Conservation (phyloP, 2,113 vertebrate species). For the Jaculus jaculus region DNA sequence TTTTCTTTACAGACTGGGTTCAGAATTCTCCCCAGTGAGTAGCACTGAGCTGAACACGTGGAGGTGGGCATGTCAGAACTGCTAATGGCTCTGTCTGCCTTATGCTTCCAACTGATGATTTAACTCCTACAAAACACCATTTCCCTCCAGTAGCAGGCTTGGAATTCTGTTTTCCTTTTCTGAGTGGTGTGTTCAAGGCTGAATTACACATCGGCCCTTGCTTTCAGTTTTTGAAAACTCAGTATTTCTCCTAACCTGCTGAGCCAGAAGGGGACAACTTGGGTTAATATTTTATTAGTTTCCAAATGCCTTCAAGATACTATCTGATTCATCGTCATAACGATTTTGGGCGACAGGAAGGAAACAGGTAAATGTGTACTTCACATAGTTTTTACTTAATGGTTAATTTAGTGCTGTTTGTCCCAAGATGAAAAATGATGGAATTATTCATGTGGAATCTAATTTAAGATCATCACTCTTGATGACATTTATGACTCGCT, state of each 20-base stretch:
- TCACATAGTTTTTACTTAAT: constrained; percentile 68
- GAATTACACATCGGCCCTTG: background rate
- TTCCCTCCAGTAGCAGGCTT: background rate
- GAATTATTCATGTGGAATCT: constrained; percentile 69
- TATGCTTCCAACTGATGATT: background rate
- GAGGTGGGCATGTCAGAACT: background rate
- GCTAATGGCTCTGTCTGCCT: background rate
- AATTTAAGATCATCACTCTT: constrained; percentile 69
- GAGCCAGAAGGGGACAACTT: constrained; percentile 50
- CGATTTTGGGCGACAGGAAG: constrained; percentile 59
- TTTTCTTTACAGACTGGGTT: background rate
- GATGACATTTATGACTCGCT: constrained; percentile 68
- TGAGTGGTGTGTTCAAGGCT: constrained; percentile 14
- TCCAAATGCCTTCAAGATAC: constrained; percentile 60
- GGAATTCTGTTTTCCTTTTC: background rate
- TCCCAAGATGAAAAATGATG: constrained; percentile 66
- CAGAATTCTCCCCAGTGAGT: background rate
- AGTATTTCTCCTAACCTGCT: constrained; percentile 13
- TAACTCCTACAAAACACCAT: background rate
- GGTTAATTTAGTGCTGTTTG: constrained; percentile 65
- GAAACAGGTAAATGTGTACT: constrained; percentile 55
- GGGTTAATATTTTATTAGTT: constrained; percentile 75
- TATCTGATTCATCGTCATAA: constrained; percentile 55
- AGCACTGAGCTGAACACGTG: background rate
- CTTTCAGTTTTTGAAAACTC: constrained; percentile 49